Conservation (phyloP, 2,888 invertebrate genomes). For the Ophraella communa region DNA sequence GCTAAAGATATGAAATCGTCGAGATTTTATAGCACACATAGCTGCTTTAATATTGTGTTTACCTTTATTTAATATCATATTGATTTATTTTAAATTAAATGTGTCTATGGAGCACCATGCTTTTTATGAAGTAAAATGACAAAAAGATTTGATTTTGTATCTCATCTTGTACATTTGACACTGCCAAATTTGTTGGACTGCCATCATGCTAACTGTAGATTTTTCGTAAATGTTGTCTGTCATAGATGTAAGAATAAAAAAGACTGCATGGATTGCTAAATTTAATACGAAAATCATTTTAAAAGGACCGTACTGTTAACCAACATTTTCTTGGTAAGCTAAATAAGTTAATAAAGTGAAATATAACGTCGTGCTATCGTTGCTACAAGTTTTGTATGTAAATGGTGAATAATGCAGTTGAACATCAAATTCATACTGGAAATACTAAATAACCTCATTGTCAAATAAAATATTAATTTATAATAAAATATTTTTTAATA, state of each 20-base stretch:
- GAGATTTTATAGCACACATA: no score
- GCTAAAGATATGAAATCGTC: no score
- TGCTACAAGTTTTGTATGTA: conserved; percentile 2
- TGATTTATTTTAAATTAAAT: background rate
- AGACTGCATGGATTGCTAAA: conserved; percentile 49
- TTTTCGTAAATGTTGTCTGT: conserved; percentile 46
- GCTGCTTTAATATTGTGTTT: background rate
- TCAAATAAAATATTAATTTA: background rate
- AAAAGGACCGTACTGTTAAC: conserved; percentile 29
- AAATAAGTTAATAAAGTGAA: conserved; percentile 11
- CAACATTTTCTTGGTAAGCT: conserved; percentile 20
- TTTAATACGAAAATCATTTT: conserved; percentile 31
- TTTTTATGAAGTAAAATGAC: background rate
- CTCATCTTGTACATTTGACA: conserved; percentile 43
- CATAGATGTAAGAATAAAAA: conserved; percentile 33
- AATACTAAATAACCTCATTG: background rate
- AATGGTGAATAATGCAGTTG: conserved; percentile 11
- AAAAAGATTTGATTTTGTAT: conserved; percentile 12
- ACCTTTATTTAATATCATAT: no score
- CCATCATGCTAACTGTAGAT: conserved; percentile 51
- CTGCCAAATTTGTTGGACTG: conserved; percentile 60
- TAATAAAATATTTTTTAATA: background rate
- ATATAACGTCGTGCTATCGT: background rate
- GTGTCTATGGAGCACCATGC: background rate
- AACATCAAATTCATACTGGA: background rate